phyloP scores from a whole-genome alignment of 2,797 vertebrate species.

The Pyrocephalus nanus region DNA sequence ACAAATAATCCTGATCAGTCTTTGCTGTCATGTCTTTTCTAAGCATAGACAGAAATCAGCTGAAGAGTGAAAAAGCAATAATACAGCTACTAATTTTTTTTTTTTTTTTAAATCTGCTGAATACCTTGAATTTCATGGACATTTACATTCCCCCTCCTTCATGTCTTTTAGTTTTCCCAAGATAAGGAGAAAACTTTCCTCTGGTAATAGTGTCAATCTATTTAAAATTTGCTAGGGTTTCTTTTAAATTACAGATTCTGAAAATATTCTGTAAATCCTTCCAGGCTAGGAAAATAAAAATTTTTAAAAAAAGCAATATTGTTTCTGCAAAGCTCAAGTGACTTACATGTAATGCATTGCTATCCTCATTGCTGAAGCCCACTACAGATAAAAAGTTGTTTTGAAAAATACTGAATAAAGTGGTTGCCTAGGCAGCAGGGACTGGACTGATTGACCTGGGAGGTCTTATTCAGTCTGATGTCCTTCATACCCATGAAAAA shows the following conservation, averaged over 20 bases:
- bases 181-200: background rate
- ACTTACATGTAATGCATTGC: background rate
- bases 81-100: background rate
- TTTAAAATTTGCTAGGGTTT: background rate
- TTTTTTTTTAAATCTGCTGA: background rate
- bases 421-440: background rate
- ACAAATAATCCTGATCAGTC: background rate
- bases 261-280: background rate
- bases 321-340: background rate
- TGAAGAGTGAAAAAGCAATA: background rate
- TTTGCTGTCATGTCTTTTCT: background rate
- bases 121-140: background rate
- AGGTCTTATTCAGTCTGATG: background rate
- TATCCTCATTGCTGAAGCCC: background rate
- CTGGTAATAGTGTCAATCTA: background rate
- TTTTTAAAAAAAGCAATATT: background rate
- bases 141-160: background rate
- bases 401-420: background rate
- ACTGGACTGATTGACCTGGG: background rate
- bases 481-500: background rate
- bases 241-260: background rate
- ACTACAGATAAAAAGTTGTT: slow-evolving; percentile 7
- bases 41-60: background rate
- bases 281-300: background rate
- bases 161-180: background rate